Base-by-base conservation (phyloP, 2,113 vertebrate genomes). In the Bubo blakistoni region DNA sequence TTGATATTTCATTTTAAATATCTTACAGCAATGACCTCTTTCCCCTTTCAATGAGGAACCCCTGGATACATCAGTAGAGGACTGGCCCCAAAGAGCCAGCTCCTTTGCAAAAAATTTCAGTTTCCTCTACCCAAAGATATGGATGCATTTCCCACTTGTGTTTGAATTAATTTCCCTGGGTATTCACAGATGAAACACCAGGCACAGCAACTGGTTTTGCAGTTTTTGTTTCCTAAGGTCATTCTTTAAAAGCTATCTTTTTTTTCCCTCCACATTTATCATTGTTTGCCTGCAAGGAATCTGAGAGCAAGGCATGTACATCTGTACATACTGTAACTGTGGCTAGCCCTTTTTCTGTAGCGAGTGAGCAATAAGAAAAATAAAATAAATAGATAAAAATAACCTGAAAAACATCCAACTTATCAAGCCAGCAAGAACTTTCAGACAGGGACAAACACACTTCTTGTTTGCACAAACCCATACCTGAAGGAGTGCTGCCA, bases 151-250 rank as follows among this genome's bases (percentile, higher is more conserved):
- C 57, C 72, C 36, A 76, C 44, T 91, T 85, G 73, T 79, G 90
- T 85, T 79, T 90, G 36, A 86, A 63, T 82, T 87, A 69, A 92
- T 85, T 96, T 91, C 32, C 38, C 58, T 55, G 46, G 34, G 20
- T 85, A 77, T 94, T 84, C 77, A 93, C 59, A 85, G 36, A 90
- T 30, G 16, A 94, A 96, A 77, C 20, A 82, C 2, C 9, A 94
- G 46, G 58, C 70, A 82, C 14, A 76, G 70, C 34, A 94, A 94
- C 78, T 85, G 80, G 70, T 95, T 94, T 86, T 96, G 81, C 54
- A 80, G 62, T 11, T 93, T 72, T 72, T 91, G 46, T 91, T 94
- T 95, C 81, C 78, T 95, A 92, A 87, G 54, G 96, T 96, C 84
- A 85, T 79, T 89, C 54, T 94, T 91, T 91, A 94, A 95, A 97